Evolutionary conservation across 2,797 vertebrate species (phyloP), one percentile per base, ranked within the genome.

Genomic region (Poeciliopsis turneri): DNA sequence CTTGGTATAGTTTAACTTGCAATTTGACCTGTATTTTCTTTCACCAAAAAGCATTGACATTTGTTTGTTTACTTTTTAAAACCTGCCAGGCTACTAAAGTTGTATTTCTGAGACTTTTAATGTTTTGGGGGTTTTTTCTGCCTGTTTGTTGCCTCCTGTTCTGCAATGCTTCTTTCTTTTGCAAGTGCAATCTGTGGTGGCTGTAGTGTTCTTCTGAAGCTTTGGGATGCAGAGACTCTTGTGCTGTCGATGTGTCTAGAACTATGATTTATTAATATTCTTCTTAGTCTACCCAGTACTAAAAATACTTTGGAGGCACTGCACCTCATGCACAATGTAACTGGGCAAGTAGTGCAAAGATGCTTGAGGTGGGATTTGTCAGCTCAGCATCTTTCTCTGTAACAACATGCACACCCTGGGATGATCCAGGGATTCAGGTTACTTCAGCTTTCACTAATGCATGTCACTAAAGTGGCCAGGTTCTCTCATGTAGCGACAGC

Each of bases 241-340:
- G 84, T 83, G 88, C 84, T 91, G 93, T 95, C 94, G 92, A 94
- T 95, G 92, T 95, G 92, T 94, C 89, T 82, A 75, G 83, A 84
- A 84, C 72, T 88, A 94, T 94, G 87, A 95, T 94, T 95, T 96
- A 95, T 95, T 95, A 95, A 95, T 95, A 95, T 85, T 90, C 88
- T 88, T 84, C 80, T 78, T 86, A 87, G 89, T 92, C 91, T 94
- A 92, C 86, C 86, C 94, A 91, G 84, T 72, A 87, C 94, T 95
- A 94, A 95, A 95, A 95, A 94, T 95, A 95, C 89, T 85, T 84
- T 69, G 46, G 77, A 85, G 79, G 81, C 88, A 78, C 88, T 75
- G 78, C 82, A 83, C 55, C 87, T 82, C 87, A 78, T 84, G 79
- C 79, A 82, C 86, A 70, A 89, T 89, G 83, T 72, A 75, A 85